A percentile compares a stretch with the other conserved stretches of the same genome.
Evolutionary conservation across 2,797 vertebrate species (phyloP).

Genomic region (Tapirus indicus): DNA sequence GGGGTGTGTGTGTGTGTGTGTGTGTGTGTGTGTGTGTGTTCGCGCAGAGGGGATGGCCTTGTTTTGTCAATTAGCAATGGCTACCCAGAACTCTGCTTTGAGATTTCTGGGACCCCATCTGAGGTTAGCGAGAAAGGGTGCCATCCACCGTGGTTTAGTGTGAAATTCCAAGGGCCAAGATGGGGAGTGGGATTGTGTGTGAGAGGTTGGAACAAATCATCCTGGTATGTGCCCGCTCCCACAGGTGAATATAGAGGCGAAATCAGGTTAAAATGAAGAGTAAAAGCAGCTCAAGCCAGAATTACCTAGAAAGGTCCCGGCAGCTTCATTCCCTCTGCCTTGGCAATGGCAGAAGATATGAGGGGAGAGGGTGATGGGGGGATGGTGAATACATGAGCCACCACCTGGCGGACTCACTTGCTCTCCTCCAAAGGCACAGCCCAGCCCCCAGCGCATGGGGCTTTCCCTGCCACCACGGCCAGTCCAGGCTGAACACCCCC

Average conservation of each 20-base stretch:
- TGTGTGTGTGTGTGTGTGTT: accelerated
- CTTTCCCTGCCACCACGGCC: accelerated
- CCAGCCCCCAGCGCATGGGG: neutral
- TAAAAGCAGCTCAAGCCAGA: neutral
- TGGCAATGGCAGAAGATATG: neutral
- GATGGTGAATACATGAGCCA: accelerated
- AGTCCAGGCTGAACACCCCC: accelerated
- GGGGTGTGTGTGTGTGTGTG: accelerated
- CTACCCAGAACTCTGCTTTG: neutral
- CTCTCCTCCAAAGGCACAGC: neutral
- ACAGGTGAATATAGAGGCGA: neutral
- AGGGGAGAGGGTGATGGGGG: neutral
- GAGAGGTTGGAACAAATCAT: neutral
- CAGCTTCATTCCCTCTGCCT: neutral
- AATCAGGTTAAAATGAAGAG: neutral
- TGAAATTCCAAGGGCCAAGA: neutral
- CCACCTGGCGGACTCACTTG: accelerated
- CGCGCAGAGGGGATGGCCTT: accelerated
- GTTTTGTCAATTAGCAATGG: neutral
- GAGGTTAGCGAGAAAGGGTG: neutral
- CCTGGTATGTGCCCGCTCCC: neutral
- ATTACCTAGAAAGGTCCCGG: neutral
- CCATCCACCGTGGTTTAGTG: accelerated
- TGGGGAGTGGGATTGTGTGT: neutral
- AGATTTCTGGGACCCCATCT: neutral